Conservation (phyloP, 2,797 vertebrate genomes). For the Etheostoma perlongum region DNA sequence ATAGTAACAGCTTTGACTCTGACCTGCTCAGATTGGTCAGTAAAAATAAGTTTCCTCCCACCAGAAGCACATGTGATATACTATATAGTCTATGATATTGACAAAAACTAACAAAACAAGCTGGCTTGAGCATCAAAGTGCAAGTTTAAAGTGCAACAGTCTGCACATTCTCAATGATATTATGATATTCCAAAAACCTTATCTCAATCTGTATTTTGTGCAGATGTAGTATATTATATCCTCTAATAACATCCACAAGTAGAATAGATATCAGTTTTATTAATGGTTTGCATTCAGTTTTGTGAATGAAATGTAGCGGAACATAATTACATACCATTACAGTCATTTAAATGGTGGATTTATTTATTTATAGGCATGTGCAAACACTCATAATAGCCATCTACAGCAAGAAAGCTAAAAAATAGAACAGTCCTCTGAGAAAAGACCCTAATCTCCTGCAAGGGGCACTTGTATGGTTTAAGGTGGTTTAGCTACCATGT, state of each 20-base stretch:
- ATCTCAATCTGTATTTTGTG: constrained; percentile 19
- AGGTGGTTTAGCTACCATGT: not conserved
- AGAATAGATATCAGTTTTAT: constrained; percentile 5
- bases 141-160: not conserved
- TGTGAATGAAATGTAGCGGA: constrained; percentile 18
- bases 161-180: not conserved
- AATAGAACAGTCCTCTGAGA: not conserved
- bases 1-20: not conserved
- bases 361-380: not conserved
- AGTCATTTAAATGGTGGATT: not conserved
- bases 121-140: not conserved
- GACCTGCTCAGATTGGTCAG: not conserved
- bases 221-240: not conserved
- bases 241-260: constrained; percentile 11
- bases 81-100: not conserved
- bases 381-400: not conserved
- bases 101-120: not conserved
- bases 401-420: not conserved
- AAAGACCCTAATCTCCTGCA: not conserved
- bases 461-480: not conserved
- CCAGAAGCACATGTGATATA: not conserved
- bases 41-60: constrained; percentile 8
- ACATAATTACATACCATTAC: not conserved
- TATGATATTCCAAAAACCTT: not conserved
- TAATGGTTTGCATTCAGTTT: constrained; percentile 9